Evolutionary conservation across 2,113 vertebrate species (phyloP).

Genomic region (Probosciger aterrimus): DNA sequence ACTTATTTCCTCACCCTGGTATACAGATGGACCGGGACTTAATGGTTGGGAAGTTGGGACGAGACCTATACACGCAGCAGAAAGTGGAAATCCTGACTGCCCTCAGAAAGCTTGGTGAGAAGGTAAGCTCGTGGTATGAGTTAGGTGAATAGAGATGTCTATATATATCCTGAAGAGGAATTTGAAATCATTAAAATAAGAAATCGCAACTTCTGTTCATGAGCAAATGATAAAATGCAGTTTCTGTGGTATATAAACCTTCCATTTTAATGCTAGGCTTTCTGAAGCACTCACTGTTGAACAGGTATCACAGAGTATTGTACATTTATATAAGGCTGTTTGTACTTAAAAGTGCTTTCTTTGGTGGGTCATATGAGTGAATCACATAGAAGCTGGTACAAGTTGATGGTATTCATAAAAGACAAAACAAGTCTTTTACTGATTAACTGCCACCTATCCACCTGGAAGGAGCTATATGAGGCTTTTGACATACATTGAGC

Average conservation of each 20-base stretch:
- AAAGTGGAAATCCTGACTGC: constrained; percentile 96
- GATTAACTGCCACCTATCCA: neutral
- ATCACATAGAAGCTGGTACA: neutral
- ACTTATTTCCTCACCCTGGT: neutral
- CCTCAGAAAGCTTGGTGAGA: constrained; percentile 94
- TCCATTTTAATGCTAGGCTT: neutral
- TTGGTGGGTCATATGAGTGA: neutral
- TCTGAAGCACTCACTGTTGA: neutral
- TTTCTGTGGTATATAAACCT: neutral
- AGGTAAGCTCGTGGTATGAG: constrained; percentile 72
- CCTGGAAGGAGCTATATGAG: neutral
- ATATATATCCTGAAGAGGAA: neutral
- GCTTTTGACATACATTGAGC: neutral
- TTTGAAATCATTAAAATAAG: neutral
- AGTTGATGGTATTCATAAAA: neutral
- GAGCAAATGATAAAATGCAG: neutral
- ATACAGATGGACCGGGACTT: constrained; percentile 94
- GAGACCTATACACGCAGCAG: constrained; percentile 87
- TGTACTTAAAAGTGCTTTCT: neutral
- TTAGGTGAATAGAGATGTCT: neutral
- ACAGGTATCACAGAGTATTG: neutral
- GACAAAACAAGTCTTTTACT: neutral
- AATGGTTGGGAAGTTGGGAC: constrained; percentile 90
- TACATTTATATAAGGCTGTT: neutral
- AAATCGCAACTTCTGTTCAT: neutral